Evolutionary conservation across 2,797 vertebrate species (phyloP).

Genomic region (Melanogrammus aeglefinus): DNA sequence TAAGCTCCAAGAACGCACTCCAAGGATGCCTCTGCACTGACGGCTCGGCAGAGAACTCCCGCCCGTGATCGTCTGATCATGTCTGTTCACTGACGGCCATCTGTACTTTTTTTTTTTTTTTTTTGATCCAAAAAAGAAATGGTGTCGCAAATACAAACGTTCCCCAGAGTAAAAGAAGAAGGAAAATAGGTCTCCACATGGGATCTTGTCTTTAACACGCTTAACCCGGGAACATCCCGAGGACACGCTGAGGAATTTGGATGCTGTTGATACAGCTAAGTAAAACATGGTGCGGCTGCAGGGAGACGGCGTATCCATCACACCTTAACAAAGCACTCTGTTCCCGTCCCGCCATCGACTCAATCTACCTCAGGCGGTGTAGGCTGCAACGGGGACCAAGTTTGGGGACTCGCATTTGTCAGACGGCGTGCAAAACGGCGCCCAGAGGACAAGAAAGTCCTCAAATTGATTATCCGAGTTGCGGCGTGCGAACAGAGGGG

Average conservation of each 20-base stretch:
- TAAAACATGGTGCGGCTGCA: background rate
- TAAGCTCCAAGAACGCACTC: constrained; percentile 54
- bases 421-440: background rate
- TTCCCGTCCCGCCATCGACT: constrained; percentile 13
- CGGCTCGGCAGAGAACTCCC: constrained; percentile 13
- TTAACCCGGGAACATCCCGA: background rate
- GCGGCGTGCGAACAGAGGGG: constrained; percentile 13
- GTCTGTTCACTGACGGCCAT: background rate
- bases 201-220: background rate
- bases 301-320: background rate
- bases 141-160: background rate
- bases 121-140: background rate
- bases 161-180: background rate
- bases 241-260: background rate
- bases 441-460: constrained; percentile 18
- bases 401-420: too few relatives aligned
- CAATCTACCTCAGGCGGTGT: background rate
- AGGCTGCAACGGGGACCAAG: constrained; percentile 8
- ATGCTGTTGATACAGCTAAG: background rate
- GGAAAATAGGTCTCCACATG: background rate
- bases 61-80: background rate
- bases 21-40: background rate
- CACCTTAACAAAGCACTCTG: constrained; percentile 9
- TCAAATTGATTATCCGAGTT: constrained; percentile 18
- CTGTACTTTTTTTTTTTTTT: background rate